Percentiles rank a stretch among this genome's conserved stretches.
Conservation (phyloP, 2,888 invertebrate species). For the Tanypteryx hageni region DNA sequence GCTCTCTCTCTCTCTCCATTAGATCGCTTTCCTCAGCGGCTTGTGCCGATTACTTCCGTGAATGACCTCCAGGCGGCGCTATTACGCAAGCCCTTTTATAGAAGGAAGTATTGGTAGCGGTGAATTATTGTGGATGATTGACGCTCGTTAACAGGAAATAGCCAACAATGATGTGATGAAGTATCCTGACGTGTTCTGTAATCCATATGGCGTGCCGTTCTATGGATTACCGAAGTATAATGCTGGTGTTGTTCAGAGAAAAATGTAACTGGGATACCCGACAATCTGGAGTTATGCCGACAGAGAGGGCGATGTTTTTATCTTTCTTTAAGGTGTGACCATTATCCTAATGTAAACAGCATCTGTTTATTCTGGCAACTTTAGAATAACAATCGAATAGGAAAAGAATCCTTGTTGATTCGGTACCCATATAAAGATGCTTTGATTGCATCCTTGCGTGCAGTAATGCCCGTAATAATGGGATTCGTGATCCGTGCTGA, state of each 20-base stretch:
- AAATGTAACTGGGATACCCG: not conserved
- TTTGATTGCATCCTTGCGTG: too few relatives aligned
- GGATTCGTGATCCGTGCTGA: too few relatives aligned
- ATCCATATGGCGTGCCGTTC: not conserved
- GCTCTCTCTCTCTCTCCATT: not conserved
- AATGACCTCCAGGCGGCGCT: not conserved
- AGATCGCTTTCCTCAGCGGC: not conserved
- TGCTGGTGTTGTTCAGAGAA: not conserved
- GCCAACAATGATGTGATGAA: not conserved
- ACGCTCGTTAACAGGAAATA: constrained; percentile 19
- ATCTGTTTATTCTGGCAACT: not conserved
- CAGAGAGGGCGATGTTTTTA: not conserved
- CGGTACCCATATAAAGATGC: not conserved
- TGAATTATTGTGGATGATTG: constrained; percentile 14
- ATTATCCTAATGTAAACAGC: too few relatives aligned
- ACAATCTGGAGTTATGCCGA: not conserved
- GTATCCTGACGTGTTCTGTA: constrained; percentile 2
- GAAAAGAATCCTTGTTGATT: not conserved
- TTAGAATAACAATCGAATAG: not conserved
- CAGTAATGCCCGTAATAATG: too few relatives aligned
- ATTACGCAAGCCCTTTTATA: not conserved
- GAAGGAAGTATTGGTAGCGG: not conserved
- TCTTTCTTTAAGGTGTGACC: too few relatives aligned
- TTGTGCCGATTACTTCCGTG: constrained; percentile 16
- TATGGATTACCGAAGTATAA: not conserved